These are phyloP conservation scores for Delichon dasypus DNA, from an alignment of 2,797 vertebrate species.

Conservation along the genomic window DNA sequence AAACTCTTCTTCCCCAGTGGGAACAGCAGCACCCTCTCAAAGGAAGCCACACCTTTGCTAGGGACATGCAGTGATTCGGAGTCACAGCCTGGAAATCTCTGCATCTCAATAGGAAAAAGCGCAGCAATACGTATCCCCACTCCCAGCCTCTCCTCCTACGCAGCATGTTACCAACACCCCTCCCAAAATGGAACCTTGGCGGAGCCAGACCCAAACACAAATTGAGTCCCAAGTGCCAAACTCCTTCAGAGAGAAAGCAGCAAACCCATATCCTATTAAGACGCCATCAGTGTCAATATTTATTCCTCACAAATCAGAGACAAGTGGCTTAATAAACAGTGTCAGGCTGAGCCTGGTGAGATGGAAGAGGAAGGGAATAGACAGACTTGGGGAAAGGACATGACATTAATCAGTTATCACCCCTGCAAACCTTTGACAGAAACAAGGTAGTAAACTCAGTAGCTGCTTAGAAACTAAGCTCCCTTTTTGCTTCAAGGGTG, in stretches of 20 bases:
- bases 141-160: not conserved
- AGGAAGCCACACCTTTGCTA: not conserved
- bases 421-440: slow-evolving; percentile 4
- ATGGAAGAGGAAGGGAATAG: slow-evolving; percentile 16
- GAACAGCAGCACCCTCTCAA: not conserved
- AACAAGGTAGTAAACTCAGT: slow-evolving; percentile 20
- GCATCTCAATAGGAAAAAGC: not conserved
- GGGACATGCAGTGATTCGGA: not conserved
- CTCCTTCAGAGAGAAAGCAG: not conserved
- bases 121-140: not conserved
- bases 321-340: slow-evolving; percentile 40
- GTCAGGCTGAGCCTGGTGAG: slow-evolving; percentile 26
- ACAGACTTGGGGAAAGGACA: not conserved
- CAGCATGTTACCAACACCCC: not conserved
- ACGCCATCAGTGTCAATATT: slow-evolving; percentile 49
- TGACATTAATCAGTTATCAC: slow-evolving; percentile 33
- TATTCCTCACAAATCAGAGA: slow-evolving; percentile 46
- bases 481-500: not conserved
- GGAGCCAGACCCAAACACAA: not conserved
- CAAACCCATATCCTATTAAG: slow-evolving; percentile 63
- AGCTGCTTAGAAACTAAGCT: slow-evolving; percentile 39
- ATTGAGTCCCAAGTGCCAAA: not conserved
- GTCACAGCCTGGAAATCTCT: not conserved
- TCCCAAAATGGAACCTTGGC: not conserved
- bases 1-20: not conserved